Percentiles rank a stretch among this genome's conserved stretches.
These are phyloP conservation scores for Cyprinodon brontotheroides DNA, from an alignment of 2,113 vertebrate genomes.

Conservation along the genomic window DNA sequence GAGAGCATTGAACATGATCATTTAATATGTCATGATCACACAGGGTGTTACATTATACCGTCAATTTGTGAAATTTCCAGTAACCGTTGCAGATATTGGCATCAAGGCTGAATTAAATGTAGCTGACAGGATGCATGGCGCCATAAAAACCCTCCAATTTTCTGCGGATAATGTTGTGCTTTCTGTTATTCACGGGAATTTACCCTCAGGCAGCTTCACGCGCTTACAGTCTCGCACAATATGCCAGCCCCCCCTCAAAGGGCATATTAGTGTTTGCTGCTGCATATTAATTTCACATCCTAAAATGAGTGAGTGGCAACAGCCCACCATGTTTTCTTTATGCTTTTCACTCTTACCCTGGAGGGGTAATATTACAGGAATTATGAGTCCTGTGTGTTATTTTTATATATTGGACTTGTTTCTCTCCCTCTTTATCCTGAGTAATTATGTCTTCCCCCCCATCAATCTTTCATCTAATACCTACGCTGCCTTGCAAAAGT, in stretches of 20 bases:
- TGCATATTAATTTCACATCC: constrained; percentile 78
- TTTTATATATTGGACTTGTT: constrained; percentile 51
- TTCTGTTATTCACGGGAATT: constrained; percentile 61
- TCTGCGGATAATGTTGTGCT: constrained; percentile 49
- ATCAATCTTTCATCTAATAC: constrained; percentile 69
- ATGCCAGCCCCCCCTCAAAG: constrained; percentile 64
- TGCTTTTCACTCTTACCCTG: constrained; percentile 43
- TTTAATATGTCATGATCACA: not conserved
- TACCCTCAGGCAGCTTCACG: constrained; percentile 44
- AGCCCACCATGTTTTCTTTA: constrained; percentile 58
- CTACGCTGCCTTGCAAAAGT: constrained; percentile 6
- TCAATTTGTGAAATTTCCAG: constrained; percentile 15
- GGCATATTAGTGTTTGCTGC: constrained; percentile 75
- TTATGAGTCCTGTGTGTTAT: constrained; percentile 65
- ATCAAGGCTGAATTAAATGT: constrained; percentile 6
- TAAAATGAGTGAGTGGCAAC: constrained; percentile 61
- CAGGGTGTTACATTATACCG: not conserved
- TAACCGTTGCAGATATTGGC: not conserved
- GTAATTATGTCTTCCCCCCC: constrained; percentile 64
- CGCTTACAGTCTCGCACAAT: constrained; percentile 51
- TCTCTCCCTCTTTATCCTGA: constrained; percentile 54
- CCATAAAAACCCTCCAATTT: constrained; percentile 32
- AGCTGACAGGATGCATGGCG: constrained; percentile 20
- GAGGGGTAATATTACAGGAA: constrained; percentile 62
- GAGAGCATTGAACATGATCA: not conserved